Evolutionary conservation across 2,888 invertebrate species (phyloP).

Genomic region (Agrochola macilenta): DNA sequence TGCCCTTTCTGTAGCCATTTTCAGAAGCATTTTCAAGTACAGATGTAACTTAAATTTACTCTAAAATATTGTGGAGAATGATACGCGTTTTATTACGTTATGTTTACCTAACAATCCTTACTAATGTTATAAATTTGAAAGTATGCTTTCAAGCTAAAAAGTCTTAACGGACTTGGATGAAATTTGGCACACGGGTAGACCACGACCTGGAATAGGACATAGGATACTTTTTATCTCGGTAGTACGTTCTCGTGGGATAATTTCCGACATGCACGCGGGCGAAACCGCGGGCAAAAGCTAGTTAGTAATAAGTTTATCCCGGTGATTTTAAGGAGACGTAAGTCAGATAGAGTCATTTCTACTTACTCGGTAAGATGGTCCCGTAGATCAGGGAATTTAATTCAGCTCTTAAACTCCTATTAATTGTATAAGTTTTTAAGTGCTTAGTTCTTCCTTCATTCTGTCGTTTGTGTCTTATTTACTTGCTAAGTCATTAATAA

Average conservation of each 20-base stretch:
- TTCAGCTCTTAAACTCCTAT: constrained; percentile 16
- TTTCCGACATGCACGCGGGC: too few relatives aligned
- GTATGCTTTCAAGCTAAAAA: too few relatives aligned
- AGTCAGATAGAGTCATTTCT: not conserved
- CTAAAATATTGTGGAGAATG: not conserved
- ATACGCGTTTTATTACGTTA: not conserved
- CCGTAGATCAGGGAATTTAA: not conserved
- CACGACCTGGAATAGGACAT: too few relatives aligned
- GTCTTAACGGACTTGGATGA: too few relatives aligned
- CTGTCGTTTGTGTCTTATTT: constrained; percentile 30
- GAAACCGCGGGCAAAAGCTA: too few relatives aligned
- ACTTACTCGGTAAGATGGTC: not conserved
- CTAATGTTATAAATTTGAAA: too few relatives aligned
- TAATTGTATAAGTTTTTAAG: constrained; percentile 31
- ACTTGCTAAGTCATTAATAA: constrained; percentile 26
- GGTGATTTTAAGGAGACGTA: not conserved
- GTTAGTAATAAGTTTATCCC: too few relatives aligned
- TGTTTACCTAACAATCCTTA: too few relatives aligned
- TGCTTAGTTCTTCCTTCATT: constrained; percentile 21
- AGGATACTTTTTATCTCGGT: too few relatives aligned
- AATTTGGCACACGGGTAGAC: too few relatives aligned
- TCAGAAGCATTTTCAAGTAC: not conserved
- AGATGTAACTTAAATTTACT: not conserved
- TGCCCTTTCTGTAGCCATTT: constrained; percentile 1
- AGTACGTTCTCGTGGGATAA: too few relatives aligned